Conservation (phyloP, 2,797 vertebrate genomes). For the Platalea minor region DNA sequence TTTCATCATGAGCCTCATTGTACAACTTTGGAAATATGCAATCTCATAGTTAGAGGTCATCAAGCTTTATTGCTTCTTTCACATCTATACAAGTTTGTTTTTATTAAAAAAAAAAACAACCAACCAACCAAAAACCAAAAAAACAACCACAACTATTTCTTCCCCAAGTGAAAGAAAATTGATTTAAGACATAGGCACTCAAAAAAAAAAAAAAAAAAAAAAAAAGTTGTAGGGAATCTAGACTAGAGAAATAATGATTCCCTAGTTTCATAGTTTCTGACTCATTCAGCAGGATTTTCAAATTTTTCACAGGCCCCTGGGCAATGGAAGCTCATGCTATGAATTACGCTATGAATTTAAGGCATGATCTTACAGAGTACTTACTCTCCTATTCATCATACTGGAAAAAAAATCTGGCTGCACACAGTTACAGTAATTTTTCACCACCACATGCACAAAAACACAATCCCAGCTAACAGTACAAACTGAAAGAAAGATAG, state of each 20-base stretch:
- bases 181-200: not conserved
- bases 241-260: not conserved
- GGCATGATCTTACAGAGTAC: not conserved
- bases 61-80: not conserved
- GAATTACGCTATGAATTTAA: not conserved
- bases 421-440: not conserved
- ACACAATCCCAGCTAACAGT: not conserved
- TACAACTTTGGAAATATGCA: not conserved
- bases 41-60: not conserved
- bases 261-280: not conserved
- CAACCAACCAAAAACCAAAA: not conserved
- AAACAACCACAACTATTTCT: not conserved
- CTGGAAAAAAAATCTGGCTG: not conserved
- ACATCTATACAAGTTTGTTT: not conserved
- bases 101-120: not conserved
- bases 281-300: not conserved
- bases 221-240: not conserved
- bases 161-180: not conserved
- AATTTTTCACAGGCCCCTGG: not conserved
- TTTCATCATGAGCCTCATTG: not conserved
- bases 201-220: not conserved
- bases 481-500: not conserved
- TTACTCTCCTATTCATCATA: not conserved
- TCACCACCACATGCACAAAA: not conserved
- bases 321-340: not conserved